Base-by-base conservation (phyloP, 2,113 vertebrate genomes). In the Sorex fumeus region DNA sequence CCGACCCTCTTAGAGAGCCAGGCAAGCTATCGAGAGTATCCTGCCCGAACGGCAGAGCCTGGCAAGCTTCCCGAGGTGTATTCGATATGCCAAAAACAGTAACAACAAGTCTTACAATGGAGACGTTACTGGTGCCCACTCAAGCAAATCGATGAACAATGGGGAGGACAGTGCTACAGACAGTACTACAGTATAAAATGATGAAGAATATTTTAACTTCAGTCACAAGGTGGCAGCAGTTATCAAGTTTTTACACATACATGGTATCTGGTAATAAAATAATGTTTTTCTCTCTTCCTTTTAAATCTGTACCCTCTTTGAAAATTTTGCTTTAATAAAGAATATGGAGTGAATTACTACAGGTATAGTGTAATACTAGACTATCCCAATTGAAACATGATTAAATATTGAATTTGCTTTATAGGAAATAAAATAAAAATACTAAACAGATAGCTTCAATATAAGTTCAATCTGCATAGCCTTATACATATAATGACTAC, bases 171-270 rank as follows among this genome's bases (percentile, higher is more conserved):
- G n/a, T n/a, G n/a, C n/a, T n/a, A n/a, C n/a, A n/a, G n/a, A n/a
- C n/a, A n/a, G n/a, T n/a, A n/a, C n/a, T n/a, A n/a, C n/a, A 89
- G 69, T 80, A 15, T 1, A 92, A 81, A 50, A 82, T 2, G 23
- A 23, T 83, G 32, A 88, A 76, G 50, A 88, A 43, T 84, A 75
- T 91, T 85, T 95, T 93, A 87, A 82, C 40, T 2, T 92, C n/a
- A 32, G 80, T 88, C 96, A 96, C 96, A 92, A 96, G 96, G 93
- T 95, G 96, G 96, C 96, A 95, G 95, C 92, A 96, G 69, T 91
- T 83, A 3, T 89, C 81, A 93, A 40, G 25, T 71, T 93, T 95
- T 92, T 47, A 53, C 89, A 66, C 64, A 79, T 88, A 72, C 19
- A 4, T 79, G 76, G 21, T 62, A 7, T 81, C 18, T 78, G 4